Evolutionary conservation across 2,888 invertebrate species (phyloP), one percentile per base, ranked within the genome.

Genomic region (Eledona agricola): DNA sequence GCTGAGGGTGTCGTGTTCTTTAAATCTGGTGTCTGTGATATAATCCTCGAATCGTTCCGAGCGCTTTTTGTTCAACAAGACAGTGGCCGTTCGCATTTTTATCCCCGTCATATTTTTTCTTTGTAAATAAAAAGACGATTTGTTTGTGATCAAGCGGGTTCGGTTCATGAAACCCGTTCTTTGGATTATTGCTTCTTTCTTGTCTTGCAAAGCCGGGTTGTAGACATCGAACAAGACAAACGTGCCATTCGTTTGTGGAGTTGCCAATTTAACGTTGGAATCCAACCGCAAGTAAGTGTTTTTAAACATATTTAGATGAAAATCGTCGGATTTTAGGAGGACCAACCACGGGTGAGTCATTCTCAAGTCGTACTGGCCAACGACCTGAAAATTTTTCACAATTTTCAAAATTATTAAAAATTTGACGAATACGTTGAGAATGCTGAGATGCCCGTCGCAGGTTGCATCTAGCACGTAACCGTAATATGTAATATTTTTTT

Each of bases 41-140:
- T 67, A 65, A n/a, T 58, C 60, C 7, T 60, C 45, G 47, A 62
- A 64, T 7, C 54, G 32, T 22, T 42, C 54, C 2, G 38, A 31
- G 29, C 28, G 43, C 5, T 42, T 29, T 6, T n/a, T 6, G 3
- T 35, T 17, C 10, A 54, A 17, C 10, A 51, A 42, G 43, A 62
- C 62, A 58, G 59, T 64, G n/a, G 59, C 65, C 4, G 61, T 46
- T 40, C 63, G 60, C 4, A 71, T 15, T 12, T 60, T 15, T 2
- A 65, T 62, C 6, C 60, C 65, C 11, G 57, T 51, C 63, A 71
- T 55, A 47, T 69, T 55, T 51, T 58, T 67, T 42, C 70, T 60
- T 5, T 54, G 51, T 17, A 60, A 53, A 52, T 69, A 71, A 49
- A 37, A 32, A 25, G 26, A 45, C 6, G 3, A 52, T 34, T 28